A percentile compares a stretch with the other conserved stretches of the same genome.
Conservation (phyloP, 2,888 invertebrate genomes). For the Rhopalosiphum nymphaeae region DNA sequence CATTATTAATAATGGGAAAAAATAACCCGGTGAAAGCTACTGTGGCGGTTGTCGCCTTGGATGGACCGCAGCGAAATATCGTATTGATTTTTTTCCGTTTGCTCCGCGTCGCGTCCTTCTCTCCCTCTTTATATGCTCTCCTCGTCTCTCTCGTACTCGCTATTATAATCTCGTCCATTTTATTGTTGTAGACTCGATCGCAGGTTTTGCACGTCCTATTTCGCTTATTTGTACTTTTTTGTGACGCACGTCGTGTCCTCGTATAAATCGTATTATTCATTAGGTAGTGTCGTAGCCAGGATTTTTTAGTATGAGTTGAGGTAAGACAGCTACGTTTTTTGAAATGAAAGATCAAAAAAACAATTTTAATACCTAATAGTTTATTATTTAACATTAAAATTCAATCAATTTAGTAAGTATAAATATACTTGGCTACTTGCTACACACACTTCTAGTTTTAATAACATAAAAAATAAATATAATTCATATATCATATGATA, state of each 20-base stretch:
- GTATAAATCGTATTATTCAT: neutral
- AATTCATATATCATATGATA: no score
- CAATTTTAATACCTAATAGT: neutral
- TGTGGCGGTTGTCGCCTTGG: constrained; percentile 24
- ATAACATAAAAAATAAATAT: no score
- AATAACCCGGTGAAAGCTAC: constrained; percentile 15
- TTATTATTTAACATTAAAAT: neutral
- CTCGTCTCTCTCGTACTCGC: neutral
- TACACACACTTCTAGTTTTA: neutral
- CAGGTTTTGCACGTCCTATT: neutral
- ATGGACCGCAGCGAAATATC: neutral
- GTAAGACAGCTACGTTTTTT: neutral
- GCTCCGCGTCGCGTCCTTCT: neutral
- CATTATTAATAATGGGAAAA: neutral
- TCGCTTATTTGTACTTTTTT: neutral
- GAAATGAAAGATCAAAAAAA: neutral
- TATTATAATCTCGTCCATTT: neutral
- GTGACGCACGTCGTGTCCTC: neutral
- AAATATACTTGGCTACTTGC: neutral
- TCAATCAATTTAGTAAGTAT: neutral
- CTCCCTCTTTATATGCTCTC: neutral
- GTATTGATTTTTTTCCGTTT: constrained; percentile 40
- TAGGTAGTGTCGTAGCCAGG: neutral
- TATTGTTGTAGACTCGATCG: neutral
- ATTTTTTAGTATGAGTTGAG: neutral